phyloP scores from a whole-genome alignment of 2,797 vertebrate genomes.

The Thalassophryne amazonica region DNA sequence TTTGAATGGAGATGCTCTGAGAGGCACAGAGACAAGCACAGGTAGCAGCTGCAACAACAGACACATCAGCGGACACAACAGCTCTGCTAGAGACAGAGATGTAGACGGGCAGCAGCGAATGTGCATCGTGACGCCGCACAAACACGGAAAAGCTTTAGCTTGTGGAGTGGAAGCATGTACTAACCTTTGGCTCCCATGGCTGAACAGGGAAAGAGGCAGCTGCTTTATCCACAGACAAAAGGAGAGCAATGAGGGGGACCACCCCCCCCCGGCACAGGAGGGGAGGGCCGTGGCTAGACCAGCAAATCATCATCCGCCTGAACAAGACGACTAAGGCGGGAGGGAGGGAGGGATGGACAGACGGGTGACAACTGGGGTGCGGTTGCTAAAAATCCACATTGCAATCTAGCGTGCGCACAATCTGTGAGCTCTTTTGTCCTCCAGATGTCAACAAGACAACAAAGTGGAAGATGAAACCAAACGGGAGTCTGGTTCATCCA shows the following conservation, averaged over 20 bases:
- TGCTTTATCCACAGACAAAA: conserved; percentile 80
- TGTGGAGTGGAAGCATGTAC: conserved; percentile 66
- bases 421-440: conserved; percentile 36
- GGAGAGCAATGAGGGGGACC: conserved; percentile 62
- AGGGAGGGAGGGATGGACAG: neutral
- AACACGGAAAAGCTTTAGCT: conserved; percentile 52
- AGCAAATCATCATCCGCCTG: conserved; percentile 61
- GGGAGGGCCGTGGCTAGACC: conserved; percentile 51
- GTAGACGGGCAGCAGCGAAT: conserved; percentile 22
- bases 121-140: conserved; percentile 27
- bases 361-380: conserved; percentile 39
- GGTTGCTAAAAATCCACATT: conserved; percentile 63
- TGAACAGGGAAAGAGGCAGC: conserved; percentile 78
- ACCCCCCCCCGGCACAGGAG: conserved; percentile 23
- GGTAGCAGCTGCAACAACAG: conserved; percentile 21
- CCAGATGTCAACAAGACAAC: conserved; percentile 5
- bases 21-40: conserved; percentile 42
- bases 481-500: neutral
- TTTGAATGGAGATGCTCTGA: conserved; percentile 47
- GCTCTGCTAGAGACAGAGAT: conserved; percentile 16
- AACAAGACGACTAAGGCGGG: conserved; percentile 20
- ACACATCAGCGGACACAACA: conserved; percentile 9
- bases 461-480: conserved; percentile 5
- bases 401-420: conserved; percentile 42
- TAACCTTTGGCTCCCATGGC: conserved; percentile 84